A percentile compares a stretch with the other conserved stretches of the same genome.
phyloP scores from a whole-genome alignment of 2,113 vertebrate genomes.

The Desmodus rotundus region DNA sequence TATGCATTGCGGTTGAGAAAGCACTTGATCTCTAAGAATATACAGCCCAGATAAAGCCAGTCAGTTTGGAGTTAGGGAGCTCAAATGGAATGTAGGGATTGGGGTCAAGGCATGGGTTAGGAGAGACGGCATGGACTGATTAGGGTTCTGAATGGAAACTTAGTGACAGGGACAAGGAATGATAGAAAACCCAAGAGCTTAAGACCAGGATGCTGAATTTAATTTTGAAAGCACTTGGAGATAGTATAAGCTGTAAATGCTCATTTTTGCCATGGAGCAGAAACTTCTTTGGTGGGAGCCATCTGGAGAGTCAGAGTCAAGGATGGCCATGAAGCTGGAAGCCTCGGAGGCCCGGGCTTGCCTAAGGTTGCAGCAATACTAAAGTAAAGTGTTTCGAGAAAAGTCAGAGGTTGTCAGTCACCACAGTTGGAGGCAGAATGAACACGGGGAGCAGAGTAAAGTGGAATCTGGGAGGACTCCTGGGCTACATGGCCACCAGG shows the following conservation, averaged over 20 bases:
- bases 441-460: background rate
- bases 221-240: slow-evolving; percentile 7
- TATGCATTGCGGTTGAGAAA: background rate
- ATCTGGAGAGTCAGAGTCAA: background rate
- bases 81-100: background rate
- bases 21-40: background rate
- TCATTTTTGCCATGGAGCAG: background rate
- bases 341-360: background rate
- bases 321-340: background rate
- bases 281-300: background rate
- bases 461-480: background rate
- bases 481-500: background rate
- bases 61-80: no score
- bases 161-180: background rate
- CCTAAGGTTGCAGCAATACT: background rate
- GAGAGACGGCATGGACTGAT: background rate
- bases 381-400: background rate
- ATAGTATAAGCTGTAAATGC: background rate
- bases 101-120: background rate
- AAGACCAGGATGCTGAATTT: background rate
- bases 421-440: background rate
- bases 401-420: background rate
- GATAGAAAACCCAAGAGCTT: background rate
- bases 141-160: background rate
- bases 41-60: background rate